Evolutionary conservation across 2,113 vertebrate species (phyloP), one percentile per base, ranked within the genome.

Genomic region (Oplegnathus fasciatus): DNA sequence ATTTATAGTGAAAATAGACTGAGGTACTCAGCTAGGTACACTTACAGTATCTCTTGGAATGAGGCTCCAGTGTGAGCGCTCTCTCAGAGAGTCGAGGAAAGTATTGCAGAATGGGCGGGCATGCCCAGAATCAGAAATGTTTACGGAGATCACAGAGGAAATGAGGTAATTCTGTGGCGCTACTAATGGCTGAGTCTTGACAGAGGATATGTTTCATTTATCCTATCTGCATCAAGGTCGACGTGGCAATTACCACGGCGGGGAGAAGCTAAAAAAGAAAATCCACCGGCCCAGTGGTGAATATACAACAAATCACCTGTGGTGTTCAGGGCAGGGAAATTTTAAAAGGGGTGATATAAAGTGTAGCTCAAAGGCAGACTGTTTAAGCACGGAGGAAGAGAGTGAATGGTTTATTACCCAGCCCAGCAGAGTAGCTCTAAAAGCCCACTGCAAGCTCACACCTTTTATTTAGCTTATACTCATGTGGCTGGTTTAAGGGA

Each of bases 141-240:
- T 92, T 93, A 81, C 83, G 67, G 74, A 85, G 88, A 93, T 91
- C 90, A 91, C 84, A 46, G 86, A 90, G 84, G 74, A 85, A 93
- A 91, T 92, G 40, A 91, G 91, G 87, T 88, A 91, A 89, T 94
- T 93, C 87, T 85, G 85, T 65, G 71, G 74, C 58, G 68, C 85
- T 85, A 64, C 89, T 93, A 90, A 93, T 92, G 86, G 91, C 78
- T 9, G 55, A 88, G 85, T 84, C 89, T 89, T 89, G 89, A 92
- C 88, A 93, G 90, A 87, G 80, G 87, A 92, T 90, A 90, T 93
- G 80, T 93, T 93, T 92, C 85, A 93, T 94, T 91, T 93, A 93
- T 88, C 89, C 92, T 83, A 84, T 94, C 86, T 88, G 87, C 91
- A 89, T 94, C 94, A 94, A 95, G 93, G 93, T 94, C 90, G 88